These are phyloP conservation scores for Trichoplusia ni DNA, from an alignment of 1,140 invertebrate species.

Conservation along the genomic window DNA sequence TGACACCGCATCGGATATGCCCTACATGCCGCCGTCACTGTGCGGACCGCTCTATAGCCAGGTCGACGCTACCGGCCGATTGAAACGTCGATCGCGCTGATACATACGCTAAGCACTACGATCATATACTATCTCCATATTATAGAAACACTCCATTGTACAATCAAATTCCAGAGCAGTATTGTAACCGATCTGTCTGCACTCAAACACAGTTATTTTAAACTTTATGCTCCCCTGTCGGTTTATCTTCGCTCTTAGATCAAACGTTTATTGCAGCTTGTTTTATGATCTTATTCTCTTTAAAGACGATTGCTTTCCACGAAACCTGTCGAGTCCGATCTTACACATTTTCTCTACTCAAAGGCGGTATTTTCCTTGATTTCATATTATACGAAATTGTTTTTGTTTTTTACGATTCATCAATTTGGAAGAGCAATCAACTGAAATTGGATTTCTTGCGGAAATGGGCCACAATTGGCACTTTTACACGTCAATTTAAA, in stretches of 20 bases:
- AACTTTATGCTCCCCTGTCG: not conserved
- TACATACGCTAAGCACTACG: not conserved
- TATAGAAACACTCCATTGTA: not conserved
- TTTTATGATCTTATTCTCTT: slow-evolving; percentile 28
- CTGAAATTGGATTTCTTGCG: slow-evolving; percentile 43
- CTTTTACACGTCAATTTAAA: slow-evolving; percentile 43
- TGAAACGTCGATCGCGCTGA: not conserved
- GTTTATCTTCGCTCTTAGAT: slow-evolving; percentile 14
- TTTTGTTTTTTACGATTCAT: slow-evolving; percentile 45
- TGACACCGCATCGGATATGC: slow-evolving; percentile 30
- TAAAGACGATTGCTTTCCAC: slow-evolving; percentile 22
- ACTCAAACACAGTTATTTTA: not conserved
- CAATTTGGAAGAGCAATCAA: slow-evolving; percentile 42
- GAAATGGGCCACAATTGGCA: slow-evolving; percentile 44
- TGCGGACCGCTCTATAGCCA: not conserved
- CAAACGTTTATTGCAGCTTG: slow-evolving; percentile 28
- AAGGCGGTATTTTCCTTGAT: slow-evolving; percentile 33
- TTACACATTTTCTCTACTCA: slow-evolving; percentile 21
- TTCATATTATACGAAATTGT: slow-evolving; percentile 43
- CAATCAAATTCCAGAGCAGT: not conserved
- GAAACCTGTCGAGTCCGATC: slow-evolving; percentile 14
- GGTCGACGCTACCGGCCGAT: not conserved
- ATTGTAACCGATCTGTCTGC: slow-evolving; percentile 2
- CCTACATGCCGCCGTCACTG: slow-evolving; percentile 7
- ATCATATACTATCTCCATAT: not conserved